Conservation (phyloP, 2,888 invertebrate genomes). For the Epistrophe grossulariae region DNA sequence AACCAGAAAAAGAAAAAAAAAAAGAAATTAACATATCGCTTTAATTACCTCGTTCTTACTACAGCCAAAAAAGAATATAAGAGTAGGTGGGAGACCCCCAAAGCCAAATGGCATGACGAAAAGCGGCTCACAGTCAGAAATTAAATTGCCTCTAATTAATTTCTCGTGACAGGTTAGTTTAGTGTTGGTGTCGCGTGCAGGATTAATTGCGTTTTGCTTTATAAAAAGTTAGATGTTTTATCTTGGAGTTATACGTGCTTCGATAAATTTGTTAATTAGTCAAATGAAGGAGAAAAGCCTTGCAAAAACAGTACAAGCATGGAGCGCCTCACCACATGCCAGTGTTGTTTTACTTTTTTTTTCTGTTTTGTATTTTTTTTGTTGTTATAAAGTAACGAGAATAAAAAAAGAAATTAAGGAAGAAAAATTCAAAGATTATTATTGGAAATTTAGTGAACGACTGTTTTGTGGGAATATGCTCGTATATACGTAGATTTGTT, state of each 20-base stretch:
- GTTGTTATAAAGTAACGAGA: background rate
- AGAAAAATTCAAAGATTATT: background rate
- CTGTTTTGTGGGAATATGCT: too few species aligned
- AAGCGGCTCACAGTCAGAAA: slow-evolving; percentile 46
- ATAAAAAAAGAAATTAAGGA: background rate
- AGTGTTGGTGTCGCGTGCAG: slow-evolving; percentile 51
- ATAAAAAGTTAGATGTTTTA: slow-evolving; percentile 40
- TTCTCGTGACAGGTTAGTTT: slow-evolving; percentile 47
- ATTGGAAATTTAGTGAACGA: too few species aligned
- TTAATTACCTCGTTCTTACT: slow-evolving; percentile 67
- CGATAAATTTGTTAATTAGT: slow-evolving; percentile 59
- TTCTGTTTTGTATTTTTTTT: background rate
- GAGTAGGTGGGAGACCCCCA: background rate
- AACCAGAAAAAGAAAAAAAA: background rate
- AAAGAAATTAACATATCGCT: slow-evolving; percentile 63
- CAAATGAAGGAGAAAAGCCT: slow-evolving; percentile 41
- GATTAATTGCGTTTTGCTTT: slow-evolving; percentile 36
- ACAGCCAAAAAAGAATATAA: slow-evolving; percentile 15
- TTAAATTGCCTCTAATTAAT: slow-evolving; percentile 68
- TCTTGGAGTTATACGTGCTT: slow-evolving; percentile 38
- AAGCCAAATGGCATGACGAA: slow-evolving; percentile 41
- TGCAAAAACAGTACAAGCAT: background rate
- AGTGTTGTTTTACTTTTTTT: background rate
- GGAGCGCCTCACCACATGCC: too few species aligned
- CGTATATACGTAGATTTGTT: too few species aligned